phyloP scores from a whole-genome alignment of 1,140 invertebrate genomes.

The Samia ricini region DNA sequence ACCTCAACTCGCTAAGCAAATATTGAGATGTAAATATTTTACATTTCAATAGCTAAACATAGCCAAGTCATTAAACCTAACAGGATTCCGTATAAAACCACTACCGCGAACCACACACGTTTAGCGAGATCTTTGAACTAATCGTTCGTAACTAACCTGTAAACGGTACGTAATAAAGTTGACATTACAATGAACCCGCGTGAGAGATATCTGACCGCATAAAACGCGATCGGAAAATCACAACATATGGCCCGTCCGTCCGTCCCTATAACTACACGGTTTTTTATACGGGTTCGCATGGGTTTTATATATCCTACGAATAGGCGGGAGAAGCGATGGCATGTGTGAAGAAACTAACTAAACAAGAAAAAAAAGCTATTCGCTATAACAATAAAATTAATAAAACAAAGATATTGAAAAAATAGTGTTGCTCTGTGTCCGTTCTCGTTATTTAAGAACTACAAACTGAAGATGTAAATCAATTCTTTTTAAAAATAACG shows the following conservation, averaged over 20 bases:
- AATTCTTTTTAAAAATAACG: too few relatives aligned
- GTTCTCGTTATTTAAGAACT: too few relatives aligned
- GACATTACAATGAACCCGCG: neutral
- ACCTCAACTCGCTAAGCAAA: neutral
- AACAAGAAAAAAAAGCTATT: neutral
- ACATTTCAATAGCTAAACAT: neutral
- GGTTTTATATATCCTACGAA: neutral
- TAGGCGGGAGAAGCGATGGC: neutral
- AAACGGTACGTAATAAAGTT: neutral
- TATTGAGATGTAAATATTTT: neutral
- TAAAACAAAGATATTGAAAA: too few relatives aligned
- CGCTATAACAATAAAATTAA: too few relatives aligned
- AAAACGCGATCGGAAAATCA: conserved; percentile 19
- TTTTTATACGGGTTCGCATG: conserved; percentile 25
- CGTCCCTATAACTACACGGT: too few relatives aligned
- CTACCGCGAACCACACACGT: conserved; percentile 5
- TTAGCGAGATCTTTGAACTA: neutral
- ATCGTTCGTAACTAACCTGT: neutral
- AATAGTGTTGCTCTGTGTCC: too few relatives aligned
- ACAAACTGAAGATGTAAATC: too few relatives aligned
- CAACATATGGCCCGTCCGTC: conserved; percentile 25
- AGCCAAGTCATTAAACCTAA: neutral
- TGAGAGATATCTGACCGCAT: conserved; percentile 19
- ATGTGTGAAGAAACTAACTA: too few relatives aligned
- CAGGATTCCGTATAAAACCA: neutral